Evolutionary conservation across 2,888 invertebrate species (phyloP).

Genomic region (Hecatera dysodea): DNA sequence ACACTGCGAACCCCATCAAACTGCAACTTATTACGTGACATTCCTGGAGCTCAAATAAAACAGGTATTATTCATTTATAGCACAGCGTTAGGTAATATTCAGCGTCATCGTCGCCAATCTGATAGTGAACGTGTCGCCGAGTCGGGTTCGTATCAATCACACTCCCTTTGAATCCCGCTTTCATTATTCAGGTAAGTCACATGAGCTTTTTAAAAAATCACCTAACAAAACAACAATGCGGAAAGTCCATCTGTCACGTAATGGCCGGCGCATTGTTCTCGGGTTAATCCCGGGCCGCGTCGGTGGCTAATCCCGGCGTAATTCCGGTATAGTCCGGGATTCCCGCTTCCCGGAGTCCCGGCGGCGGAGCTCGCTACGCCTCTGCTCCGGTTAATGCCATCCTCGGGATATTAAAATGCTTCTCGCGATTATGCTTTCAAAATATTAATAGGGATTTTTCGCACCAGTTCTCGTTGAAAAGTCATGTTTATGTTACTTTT

Average conservation of each 20-base stretch:
- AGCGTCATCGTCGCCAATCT: conserved; percentile 10
- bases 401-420: conserved; percentile 69
- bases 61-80: background rate
- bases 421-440: conserved; percentile 64
- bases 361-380: conserved; percentile 48
- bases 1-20: too few relatives aligned
- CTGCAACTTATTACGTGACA: background rate
- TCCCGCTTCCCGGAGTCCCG: conserved; percentile 53
- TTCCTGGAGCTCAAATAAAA: background rate
- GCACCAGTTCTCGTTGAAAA: conserved; percentile 55
- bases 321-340: conserved; percentile 71
- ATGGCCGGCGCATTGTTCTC: conserved; percentile 76
- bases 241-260: conserved; percentile 71
- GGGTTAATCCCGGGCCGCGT: conserved; percentile 72
- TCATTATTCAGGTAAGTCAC: conserved; percentile 61
- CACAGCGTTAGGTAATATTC: conserved; percentile 1
- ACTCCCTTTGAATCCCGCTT: conserved; percentile 47
- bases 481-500: conserved; percentile 59
- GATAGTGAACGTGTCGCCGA: background rate
- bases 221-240: conserved; percentile 63
- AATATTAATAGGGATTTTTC: conserved; percentile 65
- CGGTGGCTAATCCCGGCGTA: conserved; percentile 77
- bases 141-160: conserved; percentile 47
- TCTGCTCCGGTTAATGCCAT: conserved; percentile 63
- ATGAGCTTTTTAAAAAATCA: conserved; percentile 56